A percentile compares a stretch with the other conserved stretches of the same genome.
Conservation (phyloP, 2,888 invertebrate genomes). For the Palloptera scutellata region DNA sequence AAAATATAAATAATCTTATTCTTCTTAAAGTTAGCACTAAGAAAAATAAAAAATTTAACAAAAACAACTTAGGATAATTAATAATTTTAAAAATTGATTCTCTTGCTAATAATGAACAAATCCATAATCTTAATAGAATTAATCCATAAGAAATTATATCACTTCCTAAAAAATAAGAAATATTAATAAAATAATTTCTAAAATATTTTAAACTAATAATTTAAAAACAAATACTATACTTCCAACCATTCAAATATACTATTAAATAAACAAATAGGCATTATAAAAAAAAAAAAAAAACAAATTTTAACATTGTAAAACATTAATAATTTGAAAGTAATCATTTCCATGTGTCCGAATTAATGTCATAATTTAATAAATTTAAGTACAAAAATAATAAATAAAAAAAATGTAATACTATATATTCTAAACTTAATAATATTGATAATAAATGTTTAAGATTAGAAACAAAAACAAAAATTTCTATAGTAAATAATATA, state of each 20-base stretch:
- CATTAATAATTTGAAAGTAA: conserved; percentile 70
- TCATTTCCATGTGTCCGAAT: conserved; percentile 72
- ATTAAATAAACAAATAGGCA: conserved; percentile 66
- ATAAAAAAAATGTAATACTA: conserved; percentile 68
- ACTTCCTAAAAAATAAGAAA: conserved; percentile 59
- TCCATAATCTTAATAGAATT: conserved; percentile 70
- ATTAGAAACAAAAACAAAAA: conserved; percentile 68
- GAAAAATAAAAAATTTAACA: conserved; percentile 67
- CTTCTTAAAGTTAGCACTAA: conserved; percentile 69
- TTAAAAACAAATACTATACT: conserved; percentile 66
- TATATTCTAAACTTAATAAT: conserved; percentile 71
- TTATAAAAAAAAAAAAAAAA: conserved; percentile 61
- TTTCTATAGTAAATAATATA: conserved; percentile 66
- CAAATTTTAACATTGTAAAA: conserved; percentile 67
- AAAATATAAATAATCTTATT: conserved; percentile 71
- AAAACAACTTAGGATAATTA: conserved; percentile 67
- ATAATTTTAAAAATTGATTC: conserved; percentile 64
- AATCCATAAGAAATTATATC: conserved; percentile 68
- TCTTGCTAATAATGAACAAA: conserved; percentile 70
- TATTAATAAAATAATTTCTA: conserved; percentile 56
- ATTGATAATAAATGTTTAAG: conserved; percentile 70
- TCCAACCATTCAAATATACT: conserved; percentile 68
- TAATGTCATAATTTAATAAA: conserved; percentile 66
- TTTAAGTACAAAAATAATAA: conserved; percentile 66
- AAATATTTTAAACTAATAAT: conserved; percentile 64